These are phyloP conservation scores for Drosophila rubida DNA, from an alignment of 2,888 invertebrate genomes.

Conservation along the genomic window DNA sequence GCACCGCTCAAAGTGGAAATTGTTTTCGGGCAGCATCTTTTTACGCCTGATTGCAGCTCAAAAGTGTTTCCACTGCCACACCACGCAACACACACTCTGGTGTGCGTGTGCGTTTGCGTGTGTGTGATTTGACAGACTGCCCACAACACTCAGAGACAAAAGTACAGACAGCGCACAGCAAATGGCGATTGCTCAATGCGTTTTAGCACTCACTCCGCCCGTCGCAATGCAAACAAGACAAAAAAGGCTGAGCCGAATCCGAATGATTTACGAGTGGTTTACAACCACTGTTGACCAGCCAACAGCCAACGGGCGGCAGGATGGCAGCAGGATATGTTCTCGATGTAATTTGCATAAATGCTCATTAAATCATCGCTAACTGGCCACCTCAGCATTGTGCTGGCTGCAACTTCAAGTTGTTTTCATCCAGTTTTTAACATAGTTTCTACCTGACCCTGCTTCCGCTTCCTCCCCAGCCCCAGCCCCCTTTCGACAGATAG, in stretches of 20 bases:
- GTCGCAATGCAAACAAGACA: constrained; percentile 41
- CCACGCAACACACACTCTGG: constrained; percentile 14
- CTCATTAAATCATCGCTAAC: constrained; percentile 70
- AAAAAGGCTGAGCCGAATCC: constrained; percentile 2
- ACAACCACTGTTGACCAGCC: constrained; percentile 10
- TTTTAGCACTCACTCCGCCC: constrained; percentile 15
- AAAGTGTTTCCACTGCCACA: constrained; percentile 57
- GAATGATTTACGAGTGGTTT: constrained; percentile 69
- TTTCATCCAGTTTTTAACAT: constrained; percentile 52
- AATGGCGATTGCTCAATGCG: background rate
- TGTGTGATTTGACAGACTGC: constrained; percentile 44
- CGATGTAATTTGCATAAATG: constrained; percentile 68
- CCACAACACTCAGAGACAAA: constrained; percentile 33
- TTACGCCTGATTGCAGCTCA: constrained; percentile 75
- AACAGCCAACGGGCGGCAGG: constrained; percentile 15
- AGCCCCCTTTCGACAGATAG: background rate
- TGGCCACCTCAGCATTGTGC: constrained; percentile 34
- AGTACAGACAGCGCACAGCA: constrained; percentile 1
- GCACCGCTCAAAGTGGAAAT: constrained; percentile 64
- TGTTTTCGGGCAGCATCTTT: constrained; percentile 73
- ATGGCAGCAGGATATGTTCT: constrained; percentile 45
- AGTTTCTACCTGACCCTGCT: constrained; percentile 20
- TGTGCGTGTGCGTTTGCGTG: constrained; percentile 12
- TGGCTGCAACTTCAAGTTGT: constrained; percentile 33
- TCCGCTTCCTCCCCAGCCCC: too few relatives aligned